A percentile compares a stretch with the other conserved stretches of the same genome.
phyloP scores from a whole-genome alignment of 2,113 vertebrate species.

The Tachycineta bicolor region DNA sequence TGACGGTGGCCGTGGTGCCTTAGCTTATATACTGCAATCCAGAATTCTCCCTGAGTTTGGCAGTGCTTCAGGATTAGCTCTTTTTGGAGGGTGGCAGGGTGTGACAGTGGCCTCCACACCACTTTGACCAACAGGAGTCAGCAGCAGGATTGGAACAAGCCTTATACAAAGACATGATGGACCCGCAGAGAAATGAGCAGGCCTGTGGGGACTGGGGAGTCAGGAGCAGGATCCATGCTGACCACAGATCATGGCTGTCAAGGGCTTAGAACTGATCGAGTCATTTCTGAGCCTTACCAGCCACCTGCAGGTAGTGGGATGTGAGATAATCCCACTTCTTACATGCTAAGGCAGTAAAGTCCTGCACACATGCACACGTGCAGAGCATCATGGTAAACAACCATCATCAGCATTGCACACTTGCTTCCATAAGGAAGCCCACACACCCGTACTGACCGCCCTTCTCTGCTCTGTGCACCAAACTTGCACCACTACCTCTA shows the following conservation, averaged over 20 bases:
- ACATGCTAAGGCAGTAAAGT: not conserved
- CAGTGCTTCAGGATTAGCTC: not conserved
- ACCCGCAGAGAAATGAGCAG: not conserved
- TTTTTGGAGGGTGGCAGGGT: accelerated
- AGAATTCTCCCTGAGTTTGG: not conserved
- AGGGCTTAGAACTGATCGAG: accelerated
- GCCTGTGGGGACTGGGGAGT: not conserved
- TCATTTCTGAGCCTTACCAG: not conserved
- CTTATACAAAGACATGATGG: accelerated
- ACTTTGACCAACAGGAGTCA: not conserved
- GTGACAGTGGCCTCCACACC: not conserved
- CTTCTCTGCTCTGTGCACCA: not conserved
- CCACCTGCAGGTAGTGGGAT: accelerated
- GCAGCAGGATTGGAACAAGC: not conserved
- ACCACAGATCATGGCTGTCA: no score
- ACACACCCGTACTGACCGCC: not conserved
- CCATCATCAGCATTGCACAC: accelerated
- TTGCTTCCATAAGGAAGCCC: not conserved
- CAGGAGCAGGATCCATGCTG: not conserved
- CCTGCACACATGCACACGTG: accelerated
- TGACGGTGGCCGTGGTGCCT: not conserved
- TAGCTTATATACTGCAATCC: not conserved
- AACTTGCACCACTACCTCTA: not conserved
- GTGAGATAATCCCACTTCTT: not conserved
- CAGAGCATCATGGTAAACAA: not conserved